phyloP scores from a whole-genome alignment of 2,797 vertebrate genomes.

The Babyrousa celebensis region DNA sequence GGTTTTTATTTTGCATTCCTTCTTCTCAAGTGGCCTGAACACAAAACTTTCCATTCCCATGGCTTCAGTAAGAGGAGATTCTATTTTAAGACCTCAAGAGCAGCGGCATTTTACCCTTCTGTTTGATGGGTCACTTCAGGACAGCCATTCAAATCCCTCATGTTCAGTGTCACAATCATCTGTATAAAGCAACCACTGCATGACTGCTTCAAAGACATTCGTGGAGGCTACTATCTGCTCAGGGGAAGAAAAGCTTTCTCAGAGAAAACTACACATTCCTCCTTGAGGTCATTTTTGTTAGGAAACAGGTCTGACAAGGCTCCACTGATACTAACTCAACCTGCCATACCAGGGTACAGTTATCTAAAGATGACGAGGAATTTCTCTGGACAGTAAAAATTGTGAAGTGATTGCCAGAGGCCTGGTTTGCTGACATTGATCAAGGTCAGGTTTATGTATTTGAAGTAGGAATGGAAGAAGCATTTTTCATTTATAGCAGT shows the following conservation, averaged over 20 bases:
- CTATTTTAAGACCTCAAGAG: constrained; percentile 52
- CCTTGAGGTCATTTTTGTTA: constrained; percentile 77
- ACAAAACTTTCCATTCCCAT: constrained; percentile 17
- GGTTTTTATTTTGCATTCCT: neutral
- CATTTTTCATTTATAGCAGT: constrained; percentile 58
- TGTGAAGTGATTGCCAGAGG: constrained; percentile 71
- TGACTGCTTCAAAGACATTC: constrained; percentile 67
- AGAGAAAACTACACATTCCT: constrained; percentile 63
- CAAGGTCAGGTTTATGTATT: constrained; percentile 74
- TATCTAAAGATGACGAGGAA: constrained; percentile 53
- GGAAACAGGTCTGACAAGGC: constrained; percentile 76
- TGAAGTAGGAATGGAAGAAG: constrained; percentile 65
- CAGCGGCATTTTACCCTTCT: constrained; percentile 44
- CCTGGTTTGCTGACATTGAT: constrained; percentile 73
- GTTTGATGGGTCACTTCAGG: constrained; percentile 60
- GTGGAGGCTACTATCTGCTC: constrained; percentile 59
- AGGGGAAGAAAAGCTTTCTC: constrained; percentile 66
- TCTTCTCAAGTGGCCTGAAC: constrained; percentile 15
- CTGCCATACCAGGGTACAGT: constrained; percentile 68
- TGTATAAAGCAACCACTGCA: constrained; percentile 29
- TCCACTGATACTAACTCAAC: constrained; percentile 74
- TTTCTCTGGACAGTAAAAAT: constrained; percentile 64
- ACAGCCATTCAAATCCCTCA: constrained; percentile 64
- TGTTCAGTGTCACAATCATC: constrained; percentile 58
- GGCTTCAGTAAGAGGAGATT: constrained; percentile 39